Conservation (phyloP, 37 sponge, comb jelly and placozoan genomes). For the Petrosia ficiformis region DNA sequence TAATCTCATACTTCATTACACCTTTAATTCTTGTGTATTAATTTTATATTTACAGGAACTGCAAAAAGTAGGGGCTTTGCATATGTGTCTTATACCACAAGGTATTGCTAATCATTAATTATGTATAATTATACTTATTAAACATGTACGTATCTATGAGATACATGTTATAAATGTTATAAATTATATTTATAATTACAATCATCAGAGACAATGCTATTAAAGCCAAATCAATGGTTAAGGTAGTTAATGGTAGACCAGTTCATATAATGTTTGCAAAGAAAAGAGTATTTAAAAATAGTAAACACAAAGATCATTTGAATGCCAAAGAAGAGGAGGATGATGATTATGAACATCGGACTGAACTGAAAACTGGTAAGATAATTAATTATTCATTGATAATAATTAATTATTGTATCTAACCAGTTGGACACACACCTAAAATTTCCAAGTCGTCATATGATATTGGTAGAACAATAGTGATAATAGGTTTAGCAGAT, state of each 20-base stretch:
- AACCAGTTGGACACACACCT: slow-evolving; percentile 3
- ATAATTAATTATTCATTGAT: neutral
- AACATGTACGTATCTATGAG: no score
- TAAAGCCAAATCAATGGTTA: slow-evolving; percentile 39
- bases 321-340: slow-evolving; percentile 2
- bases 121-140: no score
- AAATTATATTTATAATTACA: no score
- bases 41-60: slow-evolving; percentile 18
- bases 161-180: neutral
- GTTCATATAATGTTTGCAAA: slow-evolving; percentile 30
- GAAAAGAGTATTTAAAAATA: neutral
- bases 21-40: no score
- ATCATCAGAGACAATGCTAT: slow-evolving; percentile 73
- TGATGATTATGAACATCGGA: neutral
- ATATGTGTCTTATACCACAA: slow-evolving; percentile 43
- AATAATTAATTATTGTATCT: neutral
- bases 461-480: slow-evolving; percentile 33
- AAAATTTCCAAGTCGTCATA: slow-evolving; percentile 11
- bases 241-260: slow-evolving; percentile 41
- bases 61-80: slow-evolving; percentile 64
- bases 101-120: no score
- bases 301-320: neutral
- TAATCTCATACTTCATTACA: no score
- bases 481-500: slow-evolving; percentile 34
- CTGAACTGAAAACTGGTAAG: neutral